A percentile compares a stretch with the other conserved stretches of the same genome.
Conservation (phyloP, 1,140 invertebrate genomes). For the Teleopsis dalmanni region DNA sequence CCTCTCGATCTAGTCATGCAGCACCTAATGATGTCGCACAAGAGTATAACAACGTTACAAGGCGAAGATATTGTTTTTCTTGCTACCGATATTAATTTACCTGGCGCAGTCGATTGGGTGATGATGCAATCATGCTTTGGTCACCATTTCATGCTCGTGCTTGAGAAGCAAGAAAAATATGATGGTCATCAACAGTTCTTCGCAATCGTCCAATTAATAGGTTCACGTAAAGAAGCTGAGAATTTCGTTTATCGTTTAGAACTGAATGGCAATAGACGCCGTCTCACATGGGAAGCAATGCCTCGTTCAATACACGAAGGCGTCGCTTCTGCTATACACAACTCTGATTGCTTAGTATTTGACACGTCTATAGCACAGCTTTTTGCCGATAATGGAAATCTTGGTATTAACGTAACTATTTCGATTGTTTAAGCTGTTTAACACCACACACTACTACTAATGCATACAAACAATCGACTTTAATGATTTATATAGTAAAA, state of each 20-base stretch:
- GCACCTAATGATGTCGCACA: slow-evolving; percentile 95
- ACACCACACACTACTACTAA: background rate
- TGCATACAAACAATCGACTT: background rate
- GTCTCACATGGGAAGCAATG: slow-evolving; percentile 98
- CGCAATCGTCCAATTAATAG: slow-evolving; percentile 98
- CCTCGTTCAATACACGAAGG: slow-evolving; percentile 98
- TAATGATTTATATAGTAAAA: background rate
- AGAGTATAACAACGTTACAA: slow-evolving; percentile 97
- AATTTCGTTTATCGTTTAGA: slow-evolving; percentile 98
- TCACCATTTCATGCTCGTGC: slow-evolving; percentile 97
- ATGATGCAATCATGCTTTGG: slow-evolving; percentile 99
- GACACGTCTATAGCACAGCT: slow-evolving; percentile 96
- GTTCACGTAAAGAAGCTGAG: slow-evolving; percentile 96
- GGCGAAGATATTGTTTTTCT: slow-evolving; percentile 98
- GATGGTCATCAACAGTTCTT: slow-evolving; percentile 98
- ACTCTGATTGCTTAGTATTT: slow-evolving; percentile 98
- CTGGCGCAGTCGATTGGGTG: slow-evolving; percentile 99
- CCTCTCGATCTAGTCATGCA: slow-evolving; percentile 91
- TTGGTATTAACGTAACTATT: slow-evolving; percentile 99
- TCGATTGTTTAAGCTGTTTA: slow-evolving; percentile 62
- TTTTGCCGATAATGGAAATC: slow-evolving; percentile 98
- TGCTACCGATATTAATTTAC: slow-evolving; percentile 98
- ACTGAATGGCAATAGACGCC: slow-evolving; percentile 85
- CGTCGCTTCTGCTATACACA: slow-evolving; percentile 94
- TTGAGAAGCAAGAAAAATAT: slow-evolving; percentile 98